These are phyloP conservation scores for Stomatorhinus walkeri DNA, from an alignment of 2,797 vertebrate genomes.

Conservation along the genomic window DNA sequence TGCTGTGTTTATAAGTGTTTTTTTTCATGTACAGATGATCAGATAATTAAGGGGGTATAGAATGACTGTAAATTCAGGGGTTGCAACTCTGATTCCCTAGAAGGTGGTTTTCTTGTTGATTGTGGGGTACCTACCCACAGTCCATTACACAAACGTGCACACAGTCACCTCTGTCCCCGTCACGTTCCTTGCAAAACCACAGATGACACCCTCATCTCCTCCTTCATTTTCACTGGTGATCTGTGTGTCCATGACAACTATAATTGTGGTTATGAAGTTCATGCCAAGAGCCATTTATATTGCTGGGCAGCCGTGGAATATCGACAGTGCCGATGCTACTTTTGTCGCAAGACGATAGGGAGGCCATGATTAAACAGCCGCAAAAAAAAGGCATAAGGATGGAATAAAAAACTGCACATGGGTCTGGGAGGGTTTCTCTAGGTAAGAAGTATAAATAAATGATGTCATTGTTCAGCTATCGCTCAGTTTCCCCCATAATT, in stretches of 20 bases:
- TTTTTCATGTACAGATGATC: neutral
- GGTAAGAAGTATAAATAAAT: neutral
- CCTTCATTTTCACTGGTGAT: neutral
- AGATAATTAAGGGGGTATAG: neutral
- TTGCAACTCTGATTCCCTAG: neutral
- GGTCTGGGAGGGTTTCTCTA: neutral
- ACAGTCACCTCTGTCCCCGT: neutral
- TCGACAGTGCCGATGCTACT: neutral
- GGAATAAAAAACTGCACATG: neutral
- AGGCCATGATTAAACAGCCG: neutral
- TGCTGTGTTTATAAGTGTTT: neutral
- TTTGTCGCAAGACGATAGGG: neutral
- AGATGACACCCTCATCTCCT: neutral
- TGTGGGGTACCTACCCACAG: neutral
- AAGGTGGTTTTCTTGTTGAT: neutral
- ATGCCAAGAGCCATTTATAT: neutral
- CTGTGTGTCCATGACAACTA: neutral
- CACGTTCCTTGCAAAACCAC: neutral
- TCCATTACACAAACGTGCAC: neutral
- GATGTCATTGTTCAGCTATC: neutral
- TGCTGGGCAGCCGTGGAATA: neutral
- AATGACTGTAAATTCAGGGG: neutral
- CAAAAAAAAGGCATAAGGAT: neutral
- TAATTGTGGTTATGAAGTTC: neutral
- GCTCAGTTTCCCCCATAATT: constrained; percentile 41